Conservation (phyloP, 2,113 vertebrate genomes). For the Lepus americanus region DNA sequence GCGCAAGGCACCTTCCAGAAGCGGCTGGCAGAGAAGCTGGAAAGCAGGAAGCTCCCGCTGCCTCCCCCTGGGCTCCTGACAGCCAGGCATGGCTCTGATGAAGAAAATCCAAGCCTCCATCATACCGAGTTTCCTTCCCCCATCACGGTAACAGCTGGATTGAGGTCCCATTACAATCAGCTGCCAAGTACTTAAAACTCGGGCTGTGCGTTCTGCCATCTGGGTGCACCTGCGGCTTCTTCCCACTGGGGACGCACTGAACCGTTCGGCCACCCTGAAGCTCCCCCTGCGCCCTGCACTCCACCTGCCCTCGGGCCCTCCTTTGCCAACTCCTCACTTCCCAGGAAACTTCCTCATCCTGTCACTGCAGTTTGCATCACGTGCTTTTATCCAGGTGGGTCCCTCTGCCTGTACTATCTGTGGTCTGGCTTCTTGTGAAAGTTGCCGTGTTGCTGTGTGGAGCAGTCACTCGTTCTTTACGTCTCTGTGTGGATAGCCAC, state of each 20-base stretch:
- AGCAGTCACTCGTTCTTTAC: too few relatives aligned
- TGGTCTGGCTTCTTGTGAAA: neutral
- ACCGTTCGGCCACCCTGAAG: neutral
- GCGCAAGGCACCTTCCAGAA: neutral
- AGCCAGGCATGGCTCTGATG: neutral
- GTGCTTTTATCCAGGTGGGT: neutral
- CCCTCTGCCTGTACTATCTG: neutral
- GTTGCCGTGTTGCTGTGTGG: too few relatives aligned
- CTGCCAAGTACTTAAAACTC: too few relatives aligned
- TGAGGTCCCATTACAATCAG: neutral
- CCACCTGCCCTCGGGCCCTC: neutral
- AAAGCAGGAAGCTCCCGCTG: neutral
- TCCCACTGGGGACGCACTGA: accelerated
- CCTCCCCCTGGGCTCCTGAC: neutral
- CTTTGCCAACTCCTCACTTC: neutral
- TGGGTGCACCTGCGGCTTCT: accelerated
- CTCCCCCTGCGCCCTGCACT: too few relatives aligned
- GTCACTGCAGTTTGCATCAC: neutral
- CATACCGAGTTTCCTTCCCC: neutral
- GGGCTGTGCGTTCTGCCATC: too few relatives aligned
- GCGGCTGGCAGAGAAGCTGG: neutral
- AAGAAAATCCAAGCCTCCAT: neutral
- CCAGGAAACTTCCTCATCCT: neutral
- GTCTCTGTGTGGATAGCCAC: too few relatives aligned
- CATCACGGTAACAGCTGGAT: neutral